These are phyloP conservation scores for Spodoptera exigua DNA, from an alignment of 2,888 invertebrate species.

Conservation along the genomic window DNA sequence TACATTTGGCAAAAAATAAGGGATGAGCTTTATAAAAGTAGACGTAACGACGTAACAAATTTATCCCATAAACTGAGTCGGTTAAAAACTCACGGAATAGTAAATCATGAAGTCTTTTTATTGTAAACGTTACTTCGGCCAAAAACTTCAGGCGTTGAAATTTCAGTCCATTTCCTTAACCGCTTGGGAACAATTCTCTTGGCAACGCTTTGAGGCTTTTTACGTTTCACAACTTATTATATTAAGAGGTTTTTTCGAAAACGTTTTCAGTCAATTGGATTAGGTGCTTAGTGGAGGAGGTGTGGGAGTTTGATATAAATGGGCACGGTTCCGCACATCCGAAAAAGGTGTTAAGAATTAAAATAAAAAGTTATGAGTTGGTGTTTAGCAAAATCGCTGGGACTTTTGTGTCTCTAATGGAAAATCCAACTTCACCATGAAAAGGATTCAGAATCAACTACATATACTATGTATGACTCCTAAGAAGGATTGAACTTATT, in stretches of 20 bases:
- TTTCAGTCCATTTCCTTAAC: slow-evolving; percentile 13
- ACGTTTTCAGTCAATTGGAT: background rate
- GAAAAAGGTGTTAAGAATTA: too few species aligned
- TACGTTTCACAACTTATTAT: slow-evolving; percentile 25
- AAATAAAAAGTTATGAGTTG: too few species aligned
- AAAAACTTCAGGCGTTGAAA: slow-evolving; percentile 40
- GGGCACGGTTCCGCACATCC: too few species aligned
- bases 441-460: too few species aligned
- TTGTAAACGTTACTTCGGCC: slow-evolving; percentile 40
- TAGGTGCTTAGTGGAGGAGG: background rate
- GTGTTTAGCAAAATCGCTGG: too few species aligned
- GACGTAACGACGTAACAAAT: slow-evolving; percentile 12
- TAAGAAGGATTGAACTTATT: too few species aligned
- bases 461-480: too few species aligned
- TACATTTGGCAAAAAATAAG: background rate
- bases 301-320: background rate
- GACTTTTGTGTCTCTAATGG: too few species aligned
- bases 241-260: background rate
- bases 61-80: slow-evolving; percentile 13
- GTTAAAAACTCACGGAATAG: slow-evolving; percentile 27
- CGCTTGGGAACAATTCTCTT: slow-evolving; percentile 41
- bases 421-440: too few species aligned
- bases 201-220: slow-evolving; percentile 41
- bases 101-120: slow-evolving; percentile 43
- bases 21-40: background rate